phyloP scores from a whole-genome alignment of 2,888 invertebrate species.

The Metallyticus violacea region DNA sequence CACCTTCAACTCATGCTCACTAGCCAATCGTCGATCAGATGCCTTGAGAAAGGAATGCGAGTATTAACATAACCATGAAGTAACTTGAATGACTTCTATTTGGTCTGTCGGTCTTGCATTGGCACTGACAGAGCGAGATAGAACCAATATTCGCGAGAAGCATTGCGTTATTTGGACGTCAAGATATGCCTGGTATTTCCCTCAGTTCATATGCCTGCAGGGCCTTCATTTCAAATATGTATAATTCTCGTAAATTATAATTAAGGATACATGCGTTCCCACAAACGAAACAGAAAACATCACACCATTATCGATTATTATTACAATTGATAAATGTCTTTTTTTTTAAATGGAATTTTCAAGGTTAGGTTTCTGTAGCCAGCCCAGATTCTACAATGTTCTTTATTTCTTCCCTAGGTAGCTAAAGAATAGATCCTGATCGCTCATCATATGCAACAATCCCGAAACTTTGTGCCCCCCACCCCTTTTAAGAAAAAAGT shows the following conservation, averaged over 20 bases:
- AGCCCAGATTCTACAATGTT: background rate
- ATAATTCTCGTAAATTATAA: background rate
- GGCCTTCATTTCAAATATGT: background rate
- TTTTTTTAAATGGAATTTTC: background rate
- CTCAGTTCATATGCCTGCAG: background rate
- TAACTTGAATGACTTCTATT: slow-evolving; percentile 29
- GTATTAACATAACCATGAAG: slow-evolving; percentile 47
- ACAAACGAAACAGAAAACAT: background rate
- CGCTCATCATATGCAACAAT: no score
- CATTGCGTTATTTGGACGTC: background rate
- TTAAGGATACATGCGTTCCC: background rate
- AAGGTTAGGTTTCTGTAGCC: background rate
- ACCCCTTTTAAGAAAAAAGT: no score
- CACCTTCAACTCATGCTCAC: slow-evolving; percentile 54
- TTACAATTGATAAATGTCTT: background rate
- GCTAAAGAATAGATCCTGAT: no score
- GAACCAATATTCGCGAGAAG: background rate
- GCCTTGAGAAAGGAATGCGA: slow-evolving; percentile 53
- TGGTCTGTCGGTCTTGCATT: slow-evolving; percentile 3
- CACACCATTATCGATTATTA: background rate
- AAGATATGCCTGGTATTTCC: background rate
- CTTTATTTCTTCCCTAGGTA: no score
- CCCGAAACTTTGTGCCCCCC: no score
- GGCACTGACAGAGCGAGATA: slow-evolving; percentile 1
- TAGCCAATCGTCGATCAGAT: slow-evolving; percentile 55